Percentiles rank a stretch among this genome's conserved stretches.
Conservation (phyloP, 2,113 vertebrate species). For the Psilopogon haemacephalus region DNA sequence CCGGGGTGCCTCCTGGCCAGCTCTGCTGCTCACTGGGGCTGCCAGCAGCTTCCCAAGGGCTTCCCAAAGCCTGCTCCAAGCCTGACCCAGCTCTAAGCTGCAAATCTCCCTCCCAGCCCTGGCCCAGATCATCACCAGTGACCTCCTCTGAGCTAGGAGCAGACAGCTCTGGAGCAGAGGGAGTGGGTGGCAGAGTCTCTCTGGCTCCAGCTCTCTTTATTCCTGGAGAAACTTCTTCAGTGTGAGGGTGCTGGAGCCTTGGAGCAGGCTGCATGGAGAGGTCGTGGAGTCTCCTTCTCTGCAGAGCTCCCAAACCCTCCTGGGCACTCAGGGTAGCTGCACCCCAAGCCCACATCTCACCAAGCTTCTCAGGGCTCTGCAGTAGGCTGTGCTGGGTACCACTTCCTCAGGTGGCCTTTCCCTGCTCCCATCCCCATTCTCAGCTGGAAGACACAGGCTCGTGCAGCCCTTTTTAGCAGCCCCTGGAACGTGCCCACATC, state of each 20-base stretch:
- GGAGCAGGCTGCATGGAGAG: too few species aligned
- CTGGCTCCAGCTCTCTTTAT: background rate
- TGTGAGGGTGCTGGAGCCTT: too few species aligned
- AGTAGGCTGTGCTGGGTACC: rapidly evolving
- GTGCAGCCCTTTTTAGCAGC: background rate
- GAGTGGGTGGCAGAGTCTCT: rapidly evolving
- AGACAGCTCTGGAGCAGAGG: background rate
- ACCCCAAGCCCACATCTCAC: too few species aligned
- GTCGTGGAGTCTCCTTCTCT: too few species aligned
- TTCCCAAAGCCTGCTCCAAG: too few species aligned
- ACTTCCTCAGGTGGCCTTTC: background rate
- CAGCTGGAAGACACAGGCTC: background rate
- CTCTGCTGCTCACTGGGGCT: rapidly evolving
- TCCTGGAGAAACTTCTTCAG: background rate
- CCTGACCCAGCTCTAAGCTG: background rate
- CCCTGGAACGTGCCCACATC: background rate
- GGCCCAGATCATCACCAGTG: background rate
- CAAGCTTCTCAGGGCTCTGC: background rate
- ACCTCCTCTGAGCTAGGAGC: background rate
- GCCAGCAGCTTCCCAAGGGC: background rate
- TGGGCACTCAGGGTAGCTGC: too few species aligned
- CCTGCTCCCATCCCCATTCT: background rate
- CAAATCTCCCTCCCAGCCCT: background rate
- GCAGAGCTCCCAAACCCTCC: too few species aligned
- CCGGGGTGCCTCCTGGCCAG: background rate